Evolutionary conservation across 1,140 invertebrate species (phyloP), one percentile per base, ranked within the genome.

Genomic region (Drosophila subobscura): DNA sequence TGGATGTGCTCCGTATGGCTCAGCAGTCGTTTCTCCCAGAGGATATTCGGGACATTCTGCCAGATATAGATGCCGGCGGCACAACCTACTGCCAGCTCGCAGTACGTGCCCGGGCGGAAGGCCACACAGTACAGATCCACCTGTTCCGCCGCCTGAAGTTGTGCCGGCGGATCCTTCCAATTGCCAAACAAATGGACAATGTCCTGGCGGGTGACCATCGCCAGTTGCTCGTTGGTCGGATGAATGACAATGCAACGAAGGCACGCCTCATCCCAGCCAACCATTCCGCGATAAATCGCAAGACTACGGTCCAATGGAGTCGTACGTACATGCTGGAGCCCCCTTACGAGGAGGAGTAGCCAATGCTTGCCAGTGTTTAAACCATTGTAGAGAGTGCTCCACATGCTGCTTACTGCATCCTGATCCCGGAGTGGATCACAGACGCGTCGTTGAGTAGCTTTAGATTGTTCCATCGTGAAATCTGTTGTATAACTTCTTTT

Each of bases 81-180:
- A 40, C 71, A 63, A 2, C 77, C 77, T 40, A 79, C 65, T 2
- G 77, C 77, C 33, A 76, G 3, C 4, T 59, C 45, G 0, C 6
- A n/a, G 14, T 3, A 0, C 1, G n/a, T 6, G 4, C 16, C 70
- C 0, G 77, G 77, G 5, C 72, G 65, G 16, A 75, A 79, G 6
- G 59, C 46, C 0, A 7, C 54, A 27, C 77, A 79, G 23, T 29
- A 44, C 5, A 60, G 8, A 5, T 57, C 8, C 16, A 2, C 4
- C 7, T 74, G 76, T 0, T 54, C 16, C 0, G 8, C 0, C 37
- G 29, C 22, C 8, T 6, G 1, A 0, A 74, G 3, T 0, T 0
- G 3, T 0, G n/a, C 6, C 0, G 33, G 16, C 0, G 22, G 10
- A 8, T 3, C 4, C 0, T 1, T 1, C 0, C 6, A 44, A 2